phyloP scores from a whole-genome alignment of 2,888 invertebrate genomes.

The Phragmatobia fuliginosa region DNA sequence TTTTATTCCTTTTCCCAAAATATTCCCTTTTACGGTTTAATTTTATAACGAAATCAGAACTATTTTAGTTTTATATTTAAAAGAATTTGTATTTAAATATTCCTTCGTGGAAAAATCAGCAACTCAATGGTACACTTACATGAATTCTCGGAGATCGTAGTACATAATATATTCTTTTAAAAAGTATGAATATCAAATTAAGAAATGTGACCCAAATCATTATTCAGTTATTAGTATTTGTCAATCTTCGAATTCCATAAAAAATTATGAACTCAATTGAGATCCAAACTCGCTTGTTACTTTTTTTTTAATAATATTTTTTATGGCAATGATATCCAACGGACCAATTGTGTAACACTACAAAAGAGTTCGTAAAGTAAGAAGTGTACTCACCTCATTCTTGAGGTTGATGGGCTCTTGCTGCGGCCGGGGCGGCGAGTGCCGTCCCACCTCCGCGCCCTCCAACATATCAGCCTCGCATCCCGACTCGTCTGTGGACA shows the following conservation, averaged over 20 bases:
- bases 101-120: too few relatives aligned
- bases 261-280: not conserved
- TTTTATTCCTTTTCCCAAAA: too few relatives aligned
- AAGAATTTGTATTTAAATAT: too few relatives aligned
- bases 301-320: not conserved
- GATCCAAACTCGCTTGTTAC: not conserved
- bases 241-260: not conserved
- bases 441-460: slow-evolving; percentile 89
- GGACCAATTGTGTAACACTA: not conserved
- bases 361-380: slow-evolving; percentile 16
- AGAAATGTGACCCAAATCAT: too few relatives aligned
- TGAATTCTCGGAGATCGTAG: too few relatives aligned
- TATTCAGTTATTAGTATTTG: not conserved
- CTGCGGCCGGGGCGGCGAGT: slow-evolving; percentile 85
- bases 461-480: slow-evolving; percentile 95
- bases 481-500: slow-evolving; percentile 91
- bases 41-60: too few relatives aligned
- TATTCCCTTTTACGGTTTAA: too few relatives aligned
- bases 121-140: too few relatives aligned
- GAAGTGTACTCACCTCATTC: slow-evolving; percentile 76
- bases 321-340: not conserved
- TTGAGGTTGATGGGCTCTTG: slow-evolving; percentile 86
- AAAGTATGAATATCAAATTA: too few relatives aligned
- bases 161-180: too few relatives aligned
- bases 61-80: too few relatives aligned